A percentile compares a stretch with the other conserved stretches of the same genome.
phyloP scores from a whole-genome alignment of 2,113 vertebrate species.

The Sula dactylatra region DNA sequence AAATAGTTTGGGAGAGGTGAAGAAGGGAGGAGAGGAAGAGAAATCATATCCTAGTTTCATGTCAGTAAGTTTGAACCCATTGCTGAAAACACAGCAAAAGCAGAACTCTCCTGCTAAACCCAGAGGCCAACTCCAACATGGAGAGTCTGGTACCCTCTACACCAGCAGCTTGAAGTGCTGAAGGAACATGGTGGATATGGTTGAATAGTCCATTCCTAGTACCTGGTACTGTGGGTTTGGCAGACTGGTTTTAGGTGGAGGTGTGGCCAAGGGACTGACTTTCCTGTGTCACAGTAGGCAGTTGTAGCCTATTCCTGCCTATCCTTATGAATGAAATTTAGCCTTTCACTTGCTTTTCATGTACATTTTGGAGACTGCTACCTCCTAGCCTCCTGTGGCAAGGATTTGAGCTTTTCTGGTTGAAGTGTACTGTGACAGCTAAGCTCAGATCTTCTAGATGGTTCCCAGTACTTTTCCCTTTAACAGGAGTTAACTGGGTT shows the following conservation, averaged over 20 bases:
- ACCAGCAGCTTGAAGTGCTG: not conserved
- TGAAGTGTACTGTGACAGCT: not conserved
- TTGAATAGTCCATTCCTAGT: not conserved
- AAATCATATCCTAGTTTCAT: not conserved
- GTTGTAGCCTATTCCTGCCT: not conserved
- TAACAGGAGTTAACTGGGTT: not conserved
- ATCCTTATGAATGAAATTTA: not conserved
- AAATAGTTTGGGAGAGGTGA: not conserved
- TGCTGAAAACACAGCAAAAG: not conserved
- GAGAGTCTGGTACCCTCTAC: not conserved
- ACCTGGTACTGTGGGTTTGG: not conserved
- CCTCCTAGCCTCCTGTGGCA: not conserved
- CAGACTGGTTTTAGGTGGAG: not conserved
- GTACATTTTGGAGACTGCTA: not conserved
- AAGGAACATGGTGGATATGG: not conserved
- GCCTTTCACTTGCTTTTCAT: not conserved
- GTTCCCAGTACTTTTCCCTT: not conserved
- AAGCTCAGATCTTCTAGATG: not conserved
- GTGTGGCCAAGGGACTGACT: not conserved
- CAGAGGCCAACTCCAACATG: accelerated
- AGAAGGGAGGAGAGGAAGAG: not conserved
- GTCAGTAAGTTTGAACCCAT: not conserved
- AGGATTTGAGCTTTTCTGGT: not conserved
- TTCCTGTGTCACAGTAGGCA: not conserved
- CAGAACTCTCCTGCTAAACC: not conserved